phyloP scores from a whole-genome alignment of 2,888 invertebrate species.

The Sussaba pulchella region DNA sequence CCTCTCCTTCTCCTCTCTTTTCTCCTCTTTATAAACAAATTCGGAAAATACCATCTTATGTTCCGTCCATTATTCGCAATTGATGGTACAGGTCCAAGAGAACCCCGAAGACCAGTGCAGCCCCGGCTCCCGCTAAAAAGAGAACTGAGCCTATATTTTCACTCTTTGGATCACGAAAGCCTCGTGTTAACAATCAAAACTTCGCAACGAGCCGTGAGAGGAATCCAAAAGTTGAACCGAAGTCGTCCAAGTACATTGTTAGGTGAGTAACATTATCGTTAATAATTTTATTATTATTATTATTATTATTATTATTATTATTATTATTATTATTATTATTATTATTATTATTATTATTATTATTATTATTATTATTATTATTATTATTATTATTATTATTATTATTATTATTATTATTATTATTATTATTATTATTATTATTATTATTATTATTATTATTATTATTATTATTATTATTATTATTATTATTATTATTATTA shows the following conservation, averaged over 20 bases:
- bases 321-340: too few species aligned
- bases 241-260: slow-evolving; percentile 35
- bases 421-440: background rate
- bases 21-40: too few species aligned
- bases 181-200: slow-evolving; percentile 66
- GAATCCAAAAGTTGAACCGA: slow-evolving; percentile 36
- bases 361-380: too few species aligned
- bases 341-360: too few species aligned
- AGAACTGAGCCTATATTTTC: slow-evolving; percentile 72
- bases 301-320: too few species aligned
- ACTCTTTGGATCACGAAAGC: slow-evolving; percentile 73
- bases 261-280: slow-evolving; percentile 31
- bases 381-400: background rate
- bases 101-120: slow-evolving; percentile 56
- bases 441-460: background rate
- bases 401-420: too few species aligned
- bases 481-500: background rate
- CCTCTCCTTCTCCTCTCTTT: too few species aligned
- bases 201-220: background rate
- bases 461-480: background rate
- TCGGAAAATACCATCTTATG: too few species aligned
- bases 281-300: background rate
- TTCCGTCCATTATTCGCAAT: too few species aligned
- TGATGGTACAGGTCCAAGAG: slow-evolving; percentile 69
- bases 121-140: slow-evolving; percentile 61